phyloP scores from a whole-genome alignment of 2,113 vertebrate genomes.

The Vulpes vulpes region DNA sequence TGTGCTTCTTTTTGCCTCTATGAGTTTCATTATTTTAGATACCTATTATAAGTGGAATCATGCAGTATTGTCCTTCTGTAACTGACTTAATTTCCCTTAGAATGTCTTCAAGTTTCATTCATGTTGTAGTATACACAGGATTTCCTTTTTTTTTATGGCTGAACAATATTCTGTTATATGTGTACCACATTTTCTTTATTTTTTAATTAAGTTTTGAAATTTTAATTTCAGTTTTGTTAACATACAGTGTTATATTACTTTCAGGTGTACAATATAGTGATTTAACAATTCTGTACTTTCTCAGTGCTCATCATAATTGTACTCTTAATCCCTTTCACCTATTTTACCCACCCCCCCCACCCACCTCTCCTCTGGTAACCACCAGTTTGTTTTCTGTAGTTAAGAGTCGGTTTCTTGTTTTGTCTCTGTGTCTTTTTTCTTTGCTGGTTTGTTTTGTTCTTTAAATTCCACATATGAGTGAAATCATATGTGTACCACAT shows the following conservation, averaged over 20 bases:
- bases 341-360: background rate
- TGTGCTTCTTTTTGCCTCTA: background rate
- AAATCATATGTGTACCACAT: background rate
- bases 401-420: background rate
- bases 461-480: background rate
- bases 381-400: background rate
- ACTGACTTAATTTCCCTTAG: background rate
- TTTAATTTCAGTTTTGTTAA: background rate
- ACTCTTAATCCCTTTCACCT: background rate
- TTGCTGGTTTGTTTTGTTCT: background rate
- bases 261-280: background rate
- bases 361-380: background rate
- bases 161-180: background rate
- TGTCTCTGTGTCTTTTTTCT: background rate
- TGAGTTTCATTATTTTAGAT: background rate
- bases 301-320: background rate
- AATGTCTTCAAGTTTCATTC: background rate
- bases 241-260: background rate
- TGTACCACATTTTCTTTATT: background rate
- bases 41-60: background rate
- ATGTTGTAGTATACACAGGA: background rate
- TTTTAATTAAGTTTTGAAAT: background rate
- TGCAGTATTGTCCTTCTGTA: background rate
- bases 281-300: background rate
- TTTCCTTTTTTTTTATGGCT: background rate